Evolutionary conservation across 2,888 invertebrate genomes (phyloP), one percentile per base, ranked within the genome.

Genomic region (Macrosiphum euphorbiae): DNA sequence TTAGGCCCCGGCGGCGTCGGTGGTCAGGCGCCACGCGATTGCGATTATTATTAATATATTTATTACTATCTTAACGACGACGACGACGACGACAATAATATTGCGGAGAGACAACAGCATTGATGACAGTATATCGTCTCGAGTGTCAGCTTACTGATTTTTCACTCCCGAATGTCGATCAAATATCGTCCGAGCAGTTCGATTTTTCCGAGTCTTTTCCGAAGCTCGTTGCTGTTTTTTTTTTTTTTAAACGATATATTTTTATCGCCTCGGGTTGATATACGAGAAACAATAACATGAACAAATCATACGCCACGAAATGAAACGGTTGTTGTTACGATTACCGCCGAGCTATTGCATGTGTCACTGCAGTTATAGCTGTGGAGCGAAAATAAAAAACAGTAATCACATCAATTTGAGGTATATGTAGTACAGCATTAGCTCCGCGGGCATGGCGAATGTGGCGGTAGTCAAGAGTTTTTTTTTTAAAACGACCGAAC

Each of bases 11-110:
- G 35, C 86, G 87, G 28, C 87, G 92, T n/a, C 92, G 50, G 87
- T 61, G 50, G 61, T 47, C 86, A 41, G 92, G 87, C 92, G 92
- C 92, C 92, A 52, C 88, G 92, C 92, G 92, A 88, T 92, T 78
- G 88, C 67, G 50, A 90, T 90, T 90, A 78, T 61, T 50, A 50
- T 35, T 41, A 61, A 24, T 61, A 90, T 55, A 55, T 20, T 47
- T 90, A 90, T 67, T 87, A 86, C 35, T 61, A 67, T 55, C 3
- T 52, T 52, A 52, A 35, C 52, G 28, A 44, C 55, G 7, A 50
- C 35, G n/a, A 35, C 52, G 28, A 44, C 55, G 35, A 47, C 47
- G 58, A 86, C 13, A 2, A 78, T 47, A 85, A 24, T 28, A 85
- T 35, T n/a, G 0, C 78, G 8, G 16, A 20, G 20, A 20, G 7